Conservation (phyloP, 1,140 invertebrate genomes). For the Ericerus pela region DNA sequence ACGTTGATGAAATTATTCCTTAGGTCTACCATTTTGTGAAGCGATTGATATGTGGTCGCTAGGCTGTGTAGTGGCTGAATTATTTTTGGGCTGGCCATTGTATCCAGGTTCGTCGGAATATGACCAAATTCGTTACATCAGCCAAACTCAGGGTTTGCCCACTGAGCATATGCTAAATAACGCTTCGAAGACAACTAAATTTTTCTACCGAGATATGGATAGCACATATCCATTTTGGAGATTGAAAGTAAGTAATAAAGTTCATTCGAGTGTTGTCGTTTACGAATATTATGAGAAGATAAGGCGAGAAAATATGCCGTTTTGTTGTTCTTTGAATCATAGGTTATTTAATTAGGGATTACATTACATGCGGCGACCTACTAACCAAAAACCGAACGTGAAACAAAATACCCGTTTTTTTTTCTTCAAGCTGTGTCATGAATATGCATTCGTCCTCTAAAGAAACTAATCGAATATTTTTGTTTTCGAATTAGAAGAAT, state of each 20-base stretch:
- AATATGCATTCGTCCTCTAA: too few species aligned
- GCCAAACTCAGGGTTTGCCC: slow-evolving; percentile 49
- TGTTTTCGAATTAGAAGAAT: too few species aligned
- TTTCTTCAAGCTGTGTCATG: too few species aligned
- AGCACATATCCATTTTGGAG: slow-evolving; percentile 96
- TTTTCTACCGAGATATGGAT: slow-evolving; percentile 94
- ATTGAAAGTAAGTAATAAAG: slow-evolving; percentile 57
- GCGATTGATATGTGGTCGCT: slow-evolving; percentile 99
- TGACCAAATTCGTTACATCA: slow-evolving; percentile 90
- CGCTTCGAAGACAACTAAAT: slow-evolving; percentile 95
- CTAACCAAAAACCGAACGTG: too few species aligned
- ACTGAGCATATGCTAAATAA: slow-evolving; percentile 98
- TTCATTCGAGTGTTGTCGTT: neutral
- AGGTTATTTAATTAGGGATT: too few species aligned
- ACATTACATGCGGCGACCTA: too few species aligned
- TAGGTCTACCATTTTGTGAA: slow-evolving; percentile 88
- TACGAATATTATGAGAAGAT: neutral
- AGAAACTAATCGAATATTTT: too few species aligned
- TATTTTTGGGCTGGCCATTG: slow-evolving; percentile 98
- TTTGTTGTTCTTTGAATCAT: neutral
- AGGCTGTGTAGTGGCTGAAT: slow-evolving; percentile 96
- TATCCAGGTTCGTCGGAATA: slow-evolving; percentile 99
- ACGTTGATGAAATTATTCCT: too few species aligned
- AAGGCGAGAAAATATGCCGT: neutral
- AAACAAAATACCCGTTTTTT: too few species aligned